Percentiles rank a stretch among this genome's conserved stretches.
phyloP scores from a whole-genome alignment of 2,888 invertebrate genomes.

The Disparrhopalites patrizii region DNA sequence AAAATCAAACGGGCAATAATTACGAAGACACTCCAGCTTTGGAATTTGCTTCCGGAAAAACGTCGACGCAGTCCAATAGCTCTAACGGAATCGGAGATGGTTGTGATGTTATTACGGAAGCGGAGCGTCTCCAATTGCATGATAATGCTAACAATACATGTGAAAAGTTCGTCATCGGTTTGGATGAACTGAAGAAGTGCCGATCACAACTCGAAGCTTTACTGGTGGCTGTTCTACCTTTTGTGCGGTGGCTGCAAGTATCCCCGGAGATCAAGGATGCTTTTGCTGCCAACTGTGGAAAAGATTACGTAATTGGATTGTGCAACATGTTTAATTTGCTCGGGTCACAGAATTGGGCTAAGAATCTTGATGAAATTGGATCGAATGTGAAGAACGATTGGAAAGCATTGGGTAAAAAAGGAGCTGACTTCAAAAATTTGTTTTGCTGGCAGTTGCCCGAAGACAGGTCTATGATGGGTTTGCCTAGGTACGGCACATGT shows the following conservation, averaged over 20 bases:
- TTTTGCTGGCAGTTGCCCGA: conserved; percentile 39
- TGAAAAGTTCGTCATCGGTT: conserved; percentile 27
- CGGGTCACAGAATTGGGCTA: conserved; percentile 37
- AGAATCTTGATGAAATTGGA: conserved; percentile 16
- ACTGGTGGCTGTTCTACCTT: conserved; percentile 39
- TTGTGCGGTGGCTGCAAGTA: conserved; percentile 42
- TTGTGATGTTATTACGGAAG: not conserved
- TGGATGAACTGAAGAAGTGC: conserved; percentile 37
- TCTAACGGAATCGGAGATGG: not conserved
- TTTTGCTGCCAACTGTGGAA: conserved; percentile 42
- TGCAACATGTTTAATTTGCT: conserved; percentile 40
- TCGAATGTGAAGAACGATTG: conserved; percentile 19
- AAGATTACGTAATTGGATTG: conserved; percentile 38
- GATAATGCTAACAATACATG: not conserved
- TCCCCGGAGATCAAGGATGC: conserved; percentile 42
- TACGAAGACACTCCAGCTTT: conserved; percentile 8
- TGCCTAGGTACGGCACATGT: conserved; percentile 28
- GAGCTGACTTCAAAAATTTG: conserved; percentile 5
- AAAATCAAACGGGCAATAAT: not conserved
- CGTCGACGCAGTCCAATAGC: conserved; percentile 9
- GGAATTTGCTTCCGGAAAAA: conserved; percentile 22
- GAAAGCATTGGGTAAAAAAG: not conserved
- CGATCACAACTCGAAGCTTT: conserved; percentile 35
- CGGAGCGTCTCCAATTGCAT: too few relatives aligned
- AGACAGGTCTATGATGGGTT: conserved; percentile 41